A percentile compares a stretch with the other conserved stretches of the same genome.
Conservation (phyloP, 2,113 vertebrate genomes). For the Apus apus region DNA sequence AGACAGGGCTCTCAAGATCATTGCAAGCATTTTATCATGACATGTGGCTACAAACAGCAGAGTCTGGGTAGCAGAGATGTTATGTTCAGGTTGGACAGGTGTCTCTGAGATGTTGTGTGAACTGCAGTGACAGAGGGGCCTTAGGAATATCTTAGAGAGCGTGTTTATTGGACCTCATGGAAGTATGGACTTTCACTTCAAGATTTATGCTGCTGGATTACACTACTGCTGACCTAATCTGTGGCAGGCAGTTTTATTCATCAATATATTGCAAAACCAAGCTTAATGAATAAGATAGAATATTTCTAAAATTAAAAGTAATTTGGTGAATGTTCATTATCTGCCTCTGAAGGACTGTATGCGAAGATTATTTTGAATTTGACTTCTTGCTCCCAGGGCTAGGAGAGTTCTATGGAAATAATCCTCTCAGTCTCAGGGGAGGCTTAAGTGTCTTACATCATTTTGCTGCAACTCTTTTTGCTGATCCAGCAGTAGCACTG, state of each 20-base stretch:
- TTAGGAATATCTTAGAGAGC: background rate
- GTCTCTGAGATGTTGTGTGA: background rate
- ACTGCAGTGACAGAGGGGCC: background rate
- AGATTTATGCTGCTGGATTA: background rate
- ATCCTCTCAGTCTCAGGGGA: background rate
- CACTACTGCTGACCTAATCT: background rate
- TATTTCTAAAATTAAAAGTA: background rate
- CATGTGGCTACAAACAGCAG: background rate
- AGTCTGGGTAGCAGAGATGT: background rate
- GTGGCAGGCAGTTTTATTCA: background rate
- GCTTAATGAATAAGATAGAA: background rate
- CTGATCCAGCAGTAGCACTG: slow-evolving; percentile 32
- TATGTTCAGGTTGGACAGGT: background rate
- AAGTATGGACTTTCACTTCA: background rate
- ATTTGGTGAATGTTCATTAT: background rate
- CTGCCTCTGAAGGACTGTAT: background rate
- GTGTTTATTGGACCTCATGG: background rate
- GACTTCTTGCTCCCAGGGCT: background rate
- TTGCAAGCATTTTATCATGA: background rate
- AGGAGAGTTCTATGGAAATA: slow-evolving; percentile 23
- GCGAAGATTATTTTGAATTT: slow-evolving; percentile 12
- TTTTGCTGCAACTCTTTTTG: slow-evolving; percentile 39
- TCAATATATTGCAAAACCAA: background rate
- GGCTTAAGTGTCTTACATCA: slow-evolving; percentile 34
- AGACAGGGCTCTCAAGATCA: background rate